Evolutionary conservation across 2,888 invertebrate genomes (phyloP), one percentile per base, ranked within the genome.

Genomic region (Chrysolina americana): DNA sequence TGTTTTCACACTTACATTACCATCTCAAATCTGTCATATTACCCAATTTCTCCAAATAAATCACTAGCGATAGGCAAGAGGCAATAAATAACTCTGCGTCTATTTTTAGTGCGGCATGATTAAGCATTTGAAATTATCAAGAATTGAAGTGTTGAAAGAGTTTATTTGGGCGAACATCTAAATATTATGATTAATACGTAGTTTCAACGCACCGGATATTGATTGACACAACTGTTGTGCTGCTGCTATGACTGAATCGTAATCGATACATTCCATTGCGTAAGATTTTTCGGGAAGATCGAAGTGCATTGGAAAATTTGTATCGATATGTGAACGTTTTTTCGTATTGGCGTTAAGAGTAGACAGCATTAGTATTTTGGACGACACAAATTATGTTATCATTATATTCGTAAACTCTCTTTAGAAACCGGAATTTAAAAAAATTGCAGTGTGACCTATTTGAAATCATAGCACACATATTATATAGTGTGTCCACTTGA

Each of bases 181-280:
- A 86, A 86, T 86, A 85, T 86, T 86, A 85, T 85, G 86, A 86
- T 85, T 81, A 80, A 81, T 81, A 75, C 80, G 81, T 83, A 83
- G 63, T 64, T 75, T 71, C 65, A 74, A 76, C 73, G 73, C 74
- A 59, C 66, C 64, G 41, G 59, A 69, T 73, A 73, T 41, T 78
- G 78, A 78, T 71, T 76, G 75, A 76, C 71, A 71, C 65, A 71
- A 59, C 59, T 59, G 59, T 59, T 59, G 59, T 59, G 59, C 15
- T 59, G n/a, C 17, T 36, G 28, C 15, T 28, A 36, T 15, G 59
- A 36, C 59, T 36, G 59, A 15, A n/a, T 59, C n/a, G 28, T 28
- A 59, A 28, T 53, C 21, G 0, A 53, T 21, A 53, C 21, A 53
- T 21, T 53, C 53, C 15, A 13, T 21, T 53, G 21, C 53, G 4